Base-by-base conservation (phyloP, 2,113 vertebrate species). In the Dromiciops gliroides region DNA sequence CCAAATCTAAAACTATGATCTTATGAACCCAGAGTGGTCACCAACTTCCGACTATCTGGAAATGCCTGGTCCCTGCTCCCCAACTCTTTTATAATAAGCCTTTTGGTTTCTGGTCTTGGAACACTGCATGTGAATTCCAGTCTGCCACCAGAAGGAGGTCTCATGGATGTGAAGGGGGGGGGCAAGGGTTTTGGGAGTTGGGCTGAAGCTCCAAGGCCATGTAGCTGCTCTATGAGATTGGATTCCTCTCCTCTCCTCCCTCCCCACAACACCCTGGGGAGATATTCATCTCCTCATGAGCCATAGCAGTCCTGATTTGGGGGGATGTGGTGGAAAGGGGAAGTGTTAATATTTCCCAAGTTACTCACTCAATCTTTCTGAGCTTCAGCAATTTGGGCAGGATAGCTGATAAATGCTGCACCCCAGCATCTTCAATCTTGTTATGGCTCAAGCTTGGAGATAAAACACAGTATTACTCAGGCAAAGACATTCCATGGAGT, bases 311-410 rank as follows among this genome's bases (percentile, higher is more conserved):
- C 14, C 60, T 75, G 60, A n/a, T 75, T n/a, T n/a, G 60, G 37
- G 60, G 37, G 14, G 37, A 19, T 75, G 60, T n/a, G 60, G 60
- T n/a, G 16, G 31, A 75, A 75, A 75, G 60, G 19, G 7, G 67
- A 83, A 75, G 44, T 22, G 6, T 22, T 44, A 22, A 89, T 0
- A 0, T 52, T 37, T 16, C 51, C 48, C 3, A 1, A 48, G 51
- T 91, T 49, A 98, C 98, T 98, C 97, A 99, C 99, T 99, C 97
- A 31, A 99, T 96, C 92, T 96, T 99, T 95, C 97, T 98, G 93
- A 99, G 98, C 50, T 97, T 95, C 3, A 96, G 98, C 98, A 99
- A 99, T 47, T 47, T n/a, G 0, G 97, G 98, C 89, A 99, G 96
- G 52, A 98, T 50, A 94, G 96, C 96, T 28, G 97, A 98, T 51